A percentile compares a stretch with the other conserved stretches of the same genome.
These are phyloP conservation scores for Eupithecia subfuscata DNA, from an alignment of 2,888 invertebrate species.

Conservation along the genomic window DNA sequence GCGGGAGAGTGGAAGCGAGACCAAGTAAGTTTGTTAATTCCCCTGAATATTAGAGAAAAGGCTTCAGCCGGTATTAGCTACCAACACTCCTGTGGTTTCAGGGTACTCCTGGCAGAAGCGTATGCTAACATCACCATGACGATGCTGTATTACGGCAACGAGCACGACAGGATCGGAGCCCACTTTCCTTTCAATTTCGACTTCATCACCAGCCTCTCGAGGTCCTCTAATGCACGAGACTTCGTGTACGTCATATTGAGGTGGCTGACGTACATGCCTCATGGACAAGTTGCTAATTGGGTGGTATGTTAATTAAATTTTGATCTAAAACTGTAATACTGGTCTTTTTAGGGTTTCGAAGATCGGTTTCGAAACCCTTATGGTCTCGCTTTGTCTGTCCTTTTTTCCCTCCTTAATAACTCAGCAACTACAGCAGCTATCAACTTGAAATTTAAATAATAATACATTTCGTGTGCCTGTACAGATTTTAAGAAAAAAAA, in stretches of 20 bases:
- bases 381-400: too few species aligned
- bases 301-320: conserved; percentile 74
- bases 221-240: conserved; percentile 73
- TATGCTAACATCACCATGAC: conserved; percentile 82
- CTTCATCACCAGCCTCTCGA: conserved; percentile 79
- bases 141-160: conserved; percentile 86
- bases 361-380: too few species aligned
- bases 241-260: conserved; percentile 77
- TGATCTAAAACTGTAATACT: background rate
- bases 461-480: too few species aligned
- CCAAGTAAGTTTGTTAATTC: conserved; percentile 61
- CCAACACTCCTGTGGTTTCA: conserved; percentile 44
- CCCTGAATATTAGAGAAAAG: background rate
- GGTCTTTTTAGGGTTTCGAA: too few species aligned
- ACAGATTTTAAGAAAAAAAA: too few species aligned
- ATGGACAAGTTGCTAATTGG: conserved; percentile 85
- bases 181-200: conserved; percentile 88
- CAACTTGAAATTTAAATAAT: too few species aligned
- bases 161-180: conserved; percentile 69
- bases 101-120: conserved; percentile 85
- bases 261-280: conserved; percentile 85
- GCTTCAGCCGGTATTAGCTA: background rate
- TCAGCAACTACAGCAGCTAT: too few species aligned
- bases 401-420: too few species aligned
- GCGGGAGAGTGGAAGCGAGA: conserved; percentile 66